Base-by-base conservation (phyloP, 2,797 vertebrate species). In the Peromyscus attwateri region DNA sequence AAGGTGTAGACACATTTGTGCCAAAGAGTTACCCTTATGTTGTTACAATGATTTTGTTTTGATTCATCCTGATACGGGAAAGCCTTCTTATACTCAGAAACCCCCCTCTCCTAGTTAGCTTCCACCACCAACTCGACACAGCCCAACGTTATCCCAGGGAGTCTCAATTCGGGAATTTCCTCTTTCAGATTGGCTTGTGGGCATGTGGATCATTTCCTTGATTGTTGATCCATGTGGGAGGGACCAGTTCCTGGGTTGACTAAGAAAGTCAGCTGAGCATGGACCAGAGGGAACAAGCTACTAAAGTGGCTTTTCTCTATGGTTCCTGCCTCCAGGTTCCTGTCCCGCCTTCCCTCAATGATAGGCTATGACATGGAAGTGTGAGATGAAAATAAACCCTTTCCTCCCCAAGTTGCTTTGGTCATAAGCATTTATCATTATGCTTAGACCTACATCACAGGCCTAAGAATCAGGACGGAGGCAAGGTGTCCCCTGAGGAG, bases 71-170 rank as follows among this genome's bases (percentile, higher is more conserved):
- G 43, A 76, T 60, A n/a, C 8, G 43, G 43, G 46, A 76, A 94
- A 94, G 60, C n/a, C 64, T 95, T 91, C 70, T 3, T 21, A 43
- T 46, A 92, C 49, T 37, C 80, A 84, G 87, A 60, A 66, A 95
- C 9, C 52, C 25, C 25, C 12, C 43, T 73, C n/a, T 40, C 70
- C 27, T 88, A 11, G n/a, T 73, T 40, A 40, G 49, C 49, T 12
- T 73, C 14, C 11, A 17, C 49, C 21, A 8, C 25, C 49, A 73
- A 37, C 49, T 29, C 5, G 5, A 87, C 25, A 57, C 2, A 37
- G n/a, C n/a, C 85, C 68, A 13, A 52, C 40, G 52, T 73, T 19
- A 31, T 57, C 85, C 37, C 52, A 29, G 85, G n/a, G 27, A 31
- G 16, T 60, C 52, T 73, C 37, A 7, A 43, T 31, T 88, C 3